Conservation (phyloP, 1,140 invertebrate species). For the Orchesella cincta region DNA sequence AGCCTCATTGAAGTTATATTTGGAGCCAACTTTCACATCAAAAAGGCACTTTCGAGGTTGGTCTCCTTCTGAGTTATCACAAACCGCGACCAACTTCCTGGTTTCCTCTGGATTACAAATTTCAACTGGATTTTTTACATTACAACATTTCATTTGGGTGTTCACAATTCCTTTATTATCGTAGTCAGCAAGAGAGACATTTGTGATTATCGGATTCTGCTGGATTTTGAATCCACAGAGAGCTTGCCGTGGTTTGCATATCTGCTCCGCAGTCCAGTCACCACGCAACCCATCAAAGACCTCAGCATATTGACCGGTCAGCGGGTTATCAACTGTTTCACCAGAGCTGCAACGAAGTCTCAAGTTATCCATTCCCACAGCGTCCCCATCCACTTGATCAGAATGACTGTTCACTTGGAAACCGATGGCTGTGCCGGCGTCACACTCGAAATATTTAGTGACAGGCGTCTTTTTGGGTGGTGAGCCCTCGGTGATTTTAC, state of each 20-base stretch:
- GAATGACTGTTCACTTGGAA: no score
- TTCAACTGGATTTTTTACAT: conserved; percentile 19
- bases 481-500: no score
- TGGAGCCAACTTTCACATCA: neutral
- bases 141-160: conserved; percentile 33
- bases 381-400: no score
- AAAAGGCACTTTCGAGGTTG: conserved; percentile 28
- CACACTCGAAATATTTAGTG: no score
- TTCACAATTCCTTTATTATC: conserved; percentile 40
- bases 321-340: no score
- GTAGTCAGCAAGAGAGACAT: neutral
- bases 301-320: no score
- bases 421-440: no score
- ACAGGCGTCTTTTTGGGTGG: no score
- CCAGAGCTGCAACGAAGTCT: no score
- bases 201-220: neutral
- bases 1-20: neutral
- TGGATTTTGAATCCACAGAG: conserved; percentile 37
- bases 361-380: no score
- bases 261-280: conserved; percentile 26
- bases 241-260: conserved; percentile 26
- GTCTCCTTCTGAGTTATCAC: conserved; percentile 18
- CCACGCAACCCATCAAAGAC: no score
- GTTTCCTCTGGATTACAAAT: conserved; percentile 4
- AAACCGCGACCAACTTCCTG: neutral